Conservation (phyloP, 2,888 invertebrate species). For the Orthosia incerta region DNA sequence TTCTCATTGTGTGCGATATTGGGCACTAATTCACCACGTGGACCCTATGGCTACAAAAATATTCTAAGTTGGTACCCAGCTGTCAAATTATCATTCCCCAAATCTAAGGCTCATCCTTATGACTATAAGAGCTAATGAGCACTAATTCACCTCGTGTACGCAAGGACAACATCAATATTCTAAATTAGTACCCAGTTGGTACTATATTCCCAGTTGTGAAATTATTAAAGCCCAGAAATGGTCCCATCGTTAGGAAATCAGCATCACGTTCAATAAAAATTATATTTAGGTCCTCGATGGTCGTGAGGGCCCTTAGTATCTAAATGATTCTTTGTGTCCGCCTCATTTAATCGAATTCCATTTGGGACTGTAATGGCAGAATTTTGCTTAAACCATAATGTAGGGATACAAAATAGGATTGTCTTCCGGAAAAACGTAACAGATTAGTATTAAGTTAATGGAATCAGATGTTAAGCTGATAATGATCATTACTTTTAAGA, state of each 20-base stretch:
- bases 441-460: not conserved
- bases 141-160: no score
- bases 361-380: slow-evolving; percentile 23
- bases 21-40: not conserved
- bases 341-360: slow-evolving; percentile 50
- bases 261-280: slow-evolving; percentile 39
- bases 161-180: no score
- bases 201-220: not conserved
- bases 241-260: slow-evolving; percentile 28
- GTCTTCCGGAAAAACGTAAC: not conserved
- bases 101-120: no score
- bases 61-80: not conserved
- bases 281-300: slow-evolving; percentile 32
- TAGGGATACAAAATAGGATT: slow-evolving; percentile 11
- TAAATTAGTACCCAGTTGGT: no score
- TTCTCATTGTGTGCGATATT: not conserved
- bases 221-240: not conserved
- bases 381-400: slow-evolving; percentile 16
- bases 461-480: not conserved
- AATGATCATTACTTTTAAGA: slow-evolving; percentile 8
- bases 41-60: not conserved
- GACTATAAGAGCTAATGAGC: no score
- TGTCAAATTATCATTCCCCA: not conserved
- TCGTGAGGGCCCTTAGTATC: slow-evolving; percentile 44
- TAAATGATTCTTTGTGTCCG: slow-evolving; percentile 47